Evolutionary conservation across 2,113 vertebrate genomes (phyloP).

Genomic region (Albula glossodonta): DNA sequence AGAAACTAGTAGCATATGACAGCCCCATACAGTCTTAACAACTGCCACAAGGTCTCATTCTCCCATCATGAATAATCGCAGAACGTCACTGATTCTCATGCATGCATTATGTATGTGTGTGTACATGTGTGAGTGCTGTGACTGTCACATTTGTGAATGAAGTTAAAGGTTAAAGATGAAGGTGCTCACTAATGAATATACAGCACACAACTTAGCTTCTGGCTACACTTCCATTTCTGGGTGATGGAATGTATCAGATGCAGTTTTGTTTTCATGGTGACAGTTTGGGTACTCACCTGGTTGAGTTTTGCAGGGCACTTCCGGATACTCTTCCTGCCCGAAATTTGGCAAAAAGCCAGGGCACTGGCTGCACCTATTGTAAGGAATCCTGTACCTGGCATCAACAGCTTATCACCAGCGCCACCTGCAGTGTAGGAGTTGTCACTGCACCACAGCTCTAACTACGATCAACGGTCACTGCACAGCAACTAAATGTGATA

Average conservation of each 20-base stretch:
- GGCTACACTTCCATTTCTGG: too few relatives aligned
- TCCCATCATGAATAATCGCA: too few relatives aligned
- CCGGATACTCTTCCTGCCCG: conserved; percentile 76
- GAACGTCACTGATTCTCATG: too few relatives aligned
- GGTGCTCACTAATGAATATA: too few relatives aligned
- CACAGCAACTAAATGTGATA: neutral
- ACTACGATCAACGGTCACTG: neutral
- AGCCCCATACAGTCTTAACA: too few relatives aligned
- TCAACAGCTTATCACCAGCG: conserved; percentile 76
- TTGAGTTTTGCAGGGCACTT: conserved; percentile 76
- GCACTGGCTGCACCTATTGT: conserved; percentile 75
- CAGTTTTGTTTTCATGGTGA: too few relatives aligned
- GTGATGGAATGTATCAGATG: too few relatives aligned
- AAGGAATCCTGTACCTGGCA: conserved; percentile 83
- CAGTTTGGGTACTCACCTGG: conserved; percentile 60
- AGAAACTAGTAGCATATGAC: too few relatives aligned
- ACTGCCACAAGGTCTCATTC: too few relatives aligned
- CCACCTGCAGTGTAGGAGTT: conserved; percentile 61
- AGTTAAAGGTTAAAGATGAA: too few relatives aligned
- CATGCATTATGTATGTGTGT: conserved; percentile 18
- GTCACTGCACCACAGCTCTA: conserved; percentile 14
- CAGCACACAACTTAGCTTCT: too few relatives aligned
- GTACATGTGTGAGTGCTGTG: conserved; percentile 1
- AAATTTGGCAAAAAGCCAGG: conserved; percentile 75
- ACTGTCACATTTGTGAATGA: too few relatives aligned